Conservation (phyloP, 2,797 vertebrate genomes). For the Gadopsis bispinosus region DNA sequence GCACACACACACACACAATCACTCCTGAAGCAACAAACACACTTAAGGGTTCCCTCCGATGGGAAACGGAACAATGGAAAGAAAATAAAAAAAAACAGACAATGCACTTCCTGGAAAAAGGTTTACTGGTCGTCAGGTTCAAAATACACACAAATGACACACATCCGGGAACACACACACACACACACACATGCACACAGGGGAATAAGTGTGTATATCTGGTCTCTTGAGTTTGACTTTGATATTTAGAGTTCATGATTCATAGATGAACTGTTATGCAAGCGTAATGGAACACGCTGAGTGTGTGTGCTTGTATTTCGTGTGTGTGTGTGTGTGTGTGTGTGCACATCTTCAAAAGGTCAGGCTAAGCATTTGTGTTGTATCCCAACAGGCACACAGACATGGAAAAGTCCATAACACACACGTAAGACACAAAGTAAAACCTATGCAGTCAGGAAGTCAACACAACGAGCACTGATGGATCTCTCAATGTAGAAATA, state of each 20-base stretch:
- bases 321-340: conserved; percentile 14
- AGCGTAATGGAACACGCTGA: conserved; percentile 40
- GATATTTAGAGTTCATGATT: conserved; percentile 78
- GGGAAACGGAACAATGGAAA: conserved; percentile 47
- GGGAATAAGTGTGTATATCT: conserved; percentile 36
- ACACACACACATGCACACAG: conserved; percentile 6
- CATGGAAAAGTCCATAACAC: conserved; percentile 38
- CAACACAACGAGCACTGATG: not conserved
- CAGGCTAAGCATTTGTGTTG: conserved; percentile 48
- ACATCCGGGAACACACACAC: conserved; percentile 13
- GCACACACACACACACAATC: not conserved
- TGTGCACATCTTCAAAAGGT: conserved; percentile 64
- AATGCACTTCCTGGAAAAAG: conserved; percentile 38
- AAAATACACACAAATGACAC: conserved; percentile 26
- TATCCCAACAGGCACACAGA: conserved; percentile 43
- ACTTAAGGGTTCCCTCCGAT: conserved; percentile 47
- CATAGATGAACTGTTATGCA: conserved; percentile 75
- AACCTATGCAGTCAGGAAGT: conserved; percentile 14
- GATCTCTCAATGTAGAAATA: conserved; percentile 10
- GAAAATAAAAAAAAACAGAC: conserved; percentile 30
- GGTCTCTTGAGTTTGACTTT: conserved; percentile 62
- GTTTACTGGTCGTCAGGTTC: conserved; percentile 53
- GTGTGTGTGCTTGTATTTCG: not conserved
- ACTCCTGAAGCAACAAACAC: conserved; percentile 53
- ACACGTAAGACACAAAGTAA: conserved; percentile 14